phyloP scores from a whole-genome alignment of 2,113 vertebrate genomes.

The Coregonus clupeaformis region DNA sequence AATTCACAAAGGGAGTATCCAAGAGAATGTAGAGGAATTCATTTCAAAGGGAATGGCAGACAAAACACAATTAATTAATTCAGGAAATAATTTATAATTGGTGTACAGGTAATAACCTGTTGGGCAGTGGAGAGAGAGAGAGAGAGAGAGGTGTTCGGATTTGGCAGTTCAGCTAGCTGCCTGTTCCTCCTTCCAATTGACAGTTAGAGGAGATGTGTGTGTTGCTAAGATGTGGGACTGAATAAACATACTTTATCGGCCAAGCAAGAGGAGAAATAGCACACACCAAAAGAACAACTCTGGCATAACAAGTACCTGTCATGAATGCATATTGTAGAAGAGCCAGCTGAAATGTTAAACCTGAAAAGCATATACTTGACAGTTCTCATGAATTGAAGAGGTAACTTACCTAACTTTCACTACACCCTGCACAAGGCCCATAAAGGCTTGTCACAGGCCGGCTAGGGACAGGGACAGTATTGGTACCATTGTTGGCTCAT shows the following conservation, averaged over 20 bases:
- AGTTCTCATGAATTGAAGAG: neutral
- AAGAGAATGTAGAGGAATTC: neutral
- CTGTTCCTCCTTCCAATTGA: constrained; percentile 5
- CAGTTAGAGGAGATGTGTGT: constrained; percentile 11
- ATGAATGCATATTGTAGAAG: neutral
- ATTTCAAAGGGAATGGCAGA: neutral
- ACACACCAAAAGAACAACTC: neutral
- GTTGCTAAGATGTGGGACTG: constrained; percentile 4
- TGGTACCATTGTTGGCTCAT: constrained; percentile 29
- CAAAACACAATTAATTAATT: neutral
- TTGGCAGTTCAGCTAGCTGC: constrained; percentile 8
- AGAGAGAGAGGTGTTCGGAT: constrained; percentile 19
- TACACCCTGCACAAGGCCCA: neutral
- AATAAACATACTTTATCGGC: constrained; percentile 16
- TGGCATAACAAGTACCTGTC: neutral
- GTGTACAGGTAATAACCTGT: neutral
- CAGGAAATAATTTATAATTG: neutral
- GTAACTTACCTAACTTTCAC: too few relatives aligned
- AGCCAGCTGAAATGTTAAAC: neutral
- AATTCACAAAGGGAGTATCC: neutral
- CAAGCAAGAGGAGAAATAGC: constrained; percentile 2
- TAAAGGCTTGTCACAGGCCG: constrained; percentile 6
- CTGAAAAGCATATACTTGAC: neutral
- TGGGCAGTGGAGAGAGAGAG: neutral
- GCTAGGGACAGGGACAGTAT: neutral